A percentile compares a stretch with the other conserved stretches of the same genome.
phyloP scores from a whole-genome alignment of 1,140 invertebrate species.

The Solen grandis region DNA sequence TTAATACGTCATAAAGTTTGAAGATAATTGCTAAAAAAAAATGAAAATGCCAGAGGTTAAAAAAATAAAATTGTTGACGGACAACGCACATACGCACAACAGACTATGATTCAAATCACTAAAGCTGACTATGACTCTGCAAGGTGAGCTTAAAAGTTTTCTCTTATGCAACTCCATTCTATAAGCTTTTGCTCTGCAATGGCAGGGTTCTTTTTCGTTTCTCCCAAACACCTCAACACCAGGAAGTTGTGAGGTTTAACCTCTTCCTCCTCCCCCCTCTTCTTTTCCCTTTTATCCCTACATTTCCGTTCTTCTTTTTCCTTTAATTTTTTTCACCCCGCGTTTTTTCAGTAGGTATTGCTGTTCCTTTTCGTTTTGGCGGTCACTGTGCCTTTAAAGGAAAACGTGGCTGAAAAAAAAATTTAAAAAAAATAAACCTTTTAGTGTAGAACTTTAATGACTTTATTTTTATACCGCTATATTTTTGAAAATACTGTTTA shows the following conservation, averaged over 20 bases:
- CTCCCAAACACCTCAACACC: conserved; percentile 66
- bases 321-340: conserved; percentile 39
- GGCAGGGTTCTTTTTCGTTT: conserved; percentile 71
- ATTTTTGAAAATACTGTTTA: too few species aligned
- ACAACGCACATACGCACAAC: too few species aligned
- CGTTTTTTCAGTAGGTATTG: conserved; percentile 69
- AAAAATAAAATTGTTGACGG: too few species aligned
- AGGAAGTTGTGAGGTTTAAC: conserved; percentile 50
- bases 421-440: too few species aligned
- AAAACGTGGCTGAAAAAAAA: too few species aligned
- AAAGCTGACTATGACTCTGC: too few species aligned
- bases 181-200: conserved; percentile 66
- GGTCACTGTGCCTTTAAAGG: conserved; percentile 68
- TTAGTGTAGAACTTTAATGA: too few species aligned
- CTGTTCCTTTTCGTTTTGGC: conserved; percentile 71
- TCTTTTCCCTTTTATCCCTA: conserved; percentile 18
- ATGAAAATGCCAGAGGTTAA: too few species aligned
- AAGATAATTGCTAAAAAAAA: too few species aligned
- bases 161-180: conserved; percentile 62
- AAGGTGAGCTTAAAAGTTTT: background rate
- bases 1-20: too few species aligned
- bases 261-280: conserved; percentile 17
- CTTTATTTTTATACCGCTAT: too few species aligned
- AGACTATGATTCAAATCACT: too few species aligned
- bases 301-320: conserved; percentile 40